Percentiles rank a stretch among this genome's conserved stretches.
Evolutionary conservation across 2,888 invertebrate species (phyloP).

Genomic region (Acrobasis repandana): DNA sequence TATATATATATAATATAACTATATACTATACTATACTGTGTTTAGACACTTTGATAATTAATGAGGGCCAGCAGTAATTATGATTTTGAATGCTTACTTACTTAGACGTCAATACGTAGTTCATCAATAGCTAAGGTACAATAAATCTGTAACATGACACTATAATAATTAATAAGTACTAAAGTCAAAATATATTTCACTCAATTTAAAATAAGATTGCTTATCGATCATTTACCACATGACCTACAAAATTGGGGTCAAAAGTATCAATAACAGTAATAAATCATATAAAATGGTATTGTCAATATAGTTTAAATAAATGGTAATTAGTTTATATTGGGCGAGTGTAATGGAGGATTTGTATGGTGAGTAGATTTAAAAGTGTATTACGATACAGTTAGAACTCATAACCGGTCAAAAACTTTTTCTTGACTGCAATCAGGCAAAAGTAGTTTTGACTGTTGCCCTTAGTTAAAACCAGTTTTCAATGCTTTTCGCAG

Average conservation of each 20-base stretch:
- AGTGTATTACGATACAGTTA: too few relatives aligned
- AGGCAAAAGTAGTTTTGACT: too few relatives aligned
- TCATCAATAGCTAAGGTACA: not conserved
- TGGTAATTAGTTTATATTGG: not conserved
- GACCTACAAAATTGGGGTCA: constrained; percentile 7
- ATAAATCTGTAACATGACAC: not conserved
- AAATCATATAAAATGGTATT: constrained; percentile 10
- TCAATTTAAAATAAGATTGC: constrained; percentile 15
- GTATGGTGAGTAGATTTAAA: not conserved
- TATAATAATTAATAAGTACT: constrained; percentile 14
- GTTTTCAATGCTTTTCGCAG: too few relatives aligned
- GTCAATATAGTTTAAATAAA: constrained; percentile 3
- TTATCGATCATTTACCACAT: constrained; percentile 14
- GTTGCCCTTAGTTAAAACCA: too few relatives aligned
- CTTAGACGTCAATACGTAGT: too few relatives aligned
- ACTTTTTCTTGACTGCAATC: too few relatives aligned
- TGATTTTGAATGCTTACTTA: constrained; percentile 1
- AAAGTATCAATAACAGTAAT: constrained; percentile 1
- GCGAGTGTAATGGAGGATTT: not conserved
- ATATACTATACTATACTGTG: too few relatives aligned
- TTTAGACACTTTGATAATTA: too few relatives aligned
- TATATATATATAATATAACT: too few relatives aligned
- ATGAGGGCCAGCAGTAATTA: not conserved
- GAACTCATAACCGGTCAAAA: too few relatives aligned
- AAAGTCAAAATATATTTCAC: constrained; percentile 19